Evolutionary conservation across 2,888 invertebrate species (phyloP).

Genomic region (Agonopterix alstromeriana): DNA sequence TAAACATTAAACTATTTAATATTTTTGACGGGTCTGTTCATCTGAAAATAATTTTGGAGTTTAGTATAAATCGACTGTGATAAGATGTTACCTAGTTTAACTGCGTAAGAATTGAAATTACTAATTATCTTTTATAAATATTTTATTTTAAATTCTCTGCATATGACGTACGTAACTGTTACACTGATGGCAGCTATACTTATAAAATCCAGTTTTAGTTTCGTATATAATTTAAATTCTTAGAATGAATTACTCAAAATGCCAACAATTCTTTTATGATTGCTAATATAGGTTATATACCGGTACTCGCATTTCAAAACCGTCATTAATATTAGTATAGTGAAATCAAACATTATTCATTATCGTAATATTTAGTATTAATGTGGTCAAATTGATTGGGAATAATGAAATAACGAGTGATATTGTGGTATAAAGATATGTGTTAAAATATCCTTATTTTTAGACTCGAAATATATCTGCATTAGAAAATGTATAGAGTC

Average conservation of each 20-base stretch:
- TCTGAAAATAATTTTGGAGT: slow-evolving; percentile 13
- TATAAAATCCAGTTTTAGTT: background rate
- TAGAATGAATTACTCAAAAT: background rate
- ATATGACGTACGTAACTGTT: no score
- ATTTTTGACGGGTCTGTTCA: slow-evolving; percentile 44
- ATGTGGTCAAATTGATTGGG: slow-evolving; percentile 28
- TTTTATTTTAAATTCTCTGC: no score
- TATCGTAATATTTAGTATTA: slow-evolving; percentile 10
- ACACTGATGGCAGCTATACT: background rate
- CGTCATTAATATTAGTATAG: slow-evolving; percentile 49
- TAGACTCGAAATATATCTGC: slow-evolving; percentile 55
- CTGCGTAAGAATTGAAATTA: slow-evolving; percentile 38
- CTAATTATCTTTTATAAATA: background rate
- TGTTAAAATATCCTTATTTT: slow-evolving; percentile 53
- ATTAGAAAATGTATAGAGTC: slow-evolving; percentile 40
- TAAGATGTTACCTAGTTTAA: slow-evolving; percentile 43
- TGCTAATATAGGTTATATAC: slow-evolving; percentile 1
- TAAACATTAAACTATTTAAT: slow-evolving; percentile 36
- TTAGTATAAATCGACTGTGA: slow-evolving; percentile 38
- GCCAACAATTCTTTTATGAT: slow-evolving; percentile 1
- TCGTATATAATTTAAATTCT: no score
- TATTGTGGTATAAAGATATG: slow-evolving; percentile 38
- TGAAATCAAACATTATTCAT: slow-evolving; percentile 19
- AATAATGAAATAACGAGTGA: slow-evolving; percentile 32
- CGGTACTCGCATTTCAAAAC: slow-evolving; percentile 34